Percentiles rank a stretch among this genome's conserved stretches.
phyloP scores from a whole-genome alignment of 2,888 invertebrate species.

The Mongoloraphidia duomilia region DNA sequence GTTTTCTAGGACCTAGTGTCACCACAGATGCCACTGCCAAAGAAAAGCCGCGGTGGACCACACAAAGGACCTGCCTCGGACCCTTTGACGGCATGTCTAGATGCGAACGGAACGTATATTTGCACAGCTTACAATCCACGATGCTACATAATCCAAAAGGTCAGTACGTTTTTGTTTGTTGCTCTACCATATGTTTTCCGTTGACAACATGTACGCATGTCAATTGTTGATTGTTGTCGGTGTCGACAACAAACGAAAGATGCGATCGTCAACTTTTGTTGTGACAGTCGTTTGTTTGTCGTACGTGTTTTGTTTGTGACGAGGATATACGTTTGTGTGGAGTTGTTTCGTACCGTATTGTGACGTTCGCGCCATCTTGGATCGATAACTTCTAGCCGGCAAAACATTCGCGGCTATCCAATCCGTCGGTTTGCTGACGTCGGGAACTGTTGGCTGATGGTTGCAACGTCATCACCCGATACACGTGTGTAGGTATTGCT shows the following conservation, averaged over 20 bases:
- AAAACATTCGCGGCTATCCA: neutral
- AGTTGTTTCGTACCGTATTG: constrained; percentile 3
- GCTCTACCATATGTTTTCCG: constrained; percentile 1
- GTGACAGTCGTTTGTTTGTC: neutral
- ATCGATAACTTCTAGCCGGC: constrained; percentile 12
- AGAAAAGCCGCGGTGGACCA: constrained; percentile 22
- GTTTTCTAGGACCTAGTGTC: constrained; percentile 17
- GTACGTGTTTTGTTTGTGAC: neutral
- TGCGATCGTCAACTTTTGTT: neutral
- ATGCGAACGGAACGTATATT: constrained; percentile 42
- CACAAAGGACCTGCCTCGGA: constrained; percentile 18
- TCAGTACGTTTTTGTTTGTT: constrained; percentile 21
- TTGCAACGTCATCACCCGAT: neutral
- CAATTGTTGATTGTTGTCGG: no score
- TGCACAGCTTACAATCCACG: constrained; percentile 46
- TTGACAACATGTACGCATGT: neutral
- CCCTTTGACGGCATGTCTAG: constrained; percentile 32
- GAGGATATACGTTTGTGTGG: neutral
- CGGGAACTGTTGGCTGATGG: neutral
- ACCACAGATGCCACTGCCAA: constrained; percentile 27
- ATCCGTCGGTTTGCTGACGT: constrained; percentile 3
- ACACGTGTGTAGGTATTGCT: neutral
- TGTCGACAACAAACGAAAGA: neutral
- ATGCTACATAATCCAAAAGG: constrained; percentile 51
- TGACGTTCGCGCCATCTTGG: constrained; percentile 15